Conservation (phyloP, 2,888 invertebrate genomes). For the Linyphia triangularis region DNA sequence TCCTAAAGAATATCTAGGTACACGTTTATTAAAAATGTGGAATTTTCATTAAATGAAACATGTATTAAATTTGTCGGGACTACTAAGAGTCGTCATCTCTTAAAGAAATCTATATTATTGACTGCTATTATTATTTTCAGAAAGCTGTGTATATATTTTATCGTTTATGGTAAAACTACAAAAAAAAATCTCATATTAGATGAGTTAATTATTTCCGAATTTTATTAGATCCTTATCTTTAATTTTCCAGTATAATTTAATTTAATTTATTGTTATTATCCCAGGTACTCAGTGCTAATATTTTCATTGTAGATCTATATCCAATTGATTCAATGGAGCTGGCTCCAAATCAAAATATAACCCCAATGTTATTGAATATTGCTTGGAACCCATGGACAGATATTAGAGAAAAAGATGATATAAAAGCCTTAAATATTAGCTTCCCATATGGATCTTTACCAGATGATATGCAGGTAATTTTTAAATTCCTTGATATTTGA, state of each 20-base stretch:
- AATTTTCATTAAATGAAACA: conserved; percentile 76
- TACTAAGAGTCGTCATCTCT: too few relatives aligned
- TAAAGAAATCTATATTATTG: neutral
- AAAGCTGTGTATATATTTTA: neutral
- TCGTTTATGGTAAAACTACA: neutral
- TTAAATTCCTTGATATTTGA: too few relatives aligned
- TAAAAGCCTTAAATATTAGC: conserved; percentile 85
- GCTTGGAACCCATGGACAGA: conserved; percentile 95
- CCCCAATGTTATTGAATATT: conserved; percentile 85
- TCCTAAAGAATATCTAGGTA: conserved; percentile 88
- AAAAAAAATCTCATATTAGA: too few relatives aligned
- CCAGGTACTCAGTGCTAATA: too few relatives aligned
- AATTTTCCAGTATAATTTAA: too few relatives aligned
- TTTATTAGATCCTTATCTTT: too few relatives aligned
- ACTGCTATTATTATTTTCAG: too few relatives aligned
- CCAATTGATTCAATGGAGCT: conserved; percentile 84
- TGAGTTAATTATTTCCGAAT: too few relatives aligned
- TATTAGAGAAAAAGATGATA: conserved; percentile 88
- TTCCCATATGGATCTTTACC: conserved; percentile 91
- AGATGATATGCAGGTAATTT: conserved; percentile 79
- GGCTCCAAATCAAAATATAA: conserved; percentile 78
- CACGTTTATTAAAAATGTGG: too few relatives aligned
- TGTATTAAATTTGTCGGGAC: neutral
- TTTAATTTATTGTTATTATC: too few relatives aligned
- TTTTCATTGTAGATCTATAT: conserved; percentile 87